Evolutionary conservation across 2,888 invertebrate genomes (phyloP).

Genomic region (Diogma glabrata): DNA sequence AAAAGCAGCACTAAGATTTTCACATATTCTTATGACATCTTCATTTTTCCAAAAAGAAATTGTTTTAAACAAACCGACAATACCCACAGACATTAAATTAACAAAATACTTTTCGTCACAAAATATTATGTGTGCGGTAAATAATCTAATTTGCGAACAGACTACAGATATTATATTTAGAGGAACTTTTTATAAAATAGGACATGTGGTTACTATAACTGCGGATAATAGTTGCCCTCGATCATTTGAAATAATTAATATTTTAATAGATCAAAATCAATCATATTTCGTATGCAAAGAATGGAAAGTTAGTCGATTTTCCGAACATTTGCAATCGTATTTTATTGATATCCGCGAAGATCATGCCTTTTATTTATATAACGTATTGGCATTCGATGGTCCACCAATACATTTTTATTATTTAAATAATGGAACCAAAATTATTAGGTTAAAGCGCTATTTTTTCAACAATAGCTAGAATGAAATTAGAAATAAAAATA

Average conservation of each 20-base stretch:
- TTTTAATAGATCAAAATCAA: not conserved
- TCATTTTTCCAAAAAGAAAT: not conserved
- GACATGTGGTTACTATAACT: not conserved
- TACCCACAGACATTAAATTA: not conserved
- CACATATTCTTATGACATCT: not conserved
- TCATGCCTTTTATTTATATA: too few species aligned
- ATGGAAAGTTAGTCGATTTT: not conserved
- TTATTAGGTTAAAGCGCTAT: too few species aligned
- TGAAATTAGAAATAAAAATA: too few species aligned
- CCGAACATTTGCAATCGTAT: not conserved
- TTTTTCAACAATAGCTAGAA: too few species aligned
- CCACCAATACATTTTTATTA: too few species aligned
- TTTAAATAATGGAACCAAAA: too few species aligned
- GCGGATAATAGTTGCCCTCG: not conserved
- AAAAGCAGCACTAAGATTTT: conserved; percentile 17
- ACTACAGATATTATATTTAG: not conserved
- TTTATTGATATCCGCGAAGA: too few species aligned
- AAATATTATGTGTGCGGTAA: not conserved
- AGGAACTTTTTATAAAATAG: not conserved
- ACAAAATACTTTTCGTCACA: not conserved
- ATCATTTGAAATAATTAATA: not conserved
- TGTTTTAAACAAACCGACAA: not conserved
- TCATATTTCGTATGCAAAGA: not conserved
- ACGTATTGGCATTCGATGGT: too few species aligned
- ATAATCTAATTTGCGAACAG: not conserved